Percentiles rank a stretch among this genome's conserved stretches.
phyloP scores from a whole-genome alignment of 2,888 invertebrate genomes.

The Perizoma affinitatum region DNA sequence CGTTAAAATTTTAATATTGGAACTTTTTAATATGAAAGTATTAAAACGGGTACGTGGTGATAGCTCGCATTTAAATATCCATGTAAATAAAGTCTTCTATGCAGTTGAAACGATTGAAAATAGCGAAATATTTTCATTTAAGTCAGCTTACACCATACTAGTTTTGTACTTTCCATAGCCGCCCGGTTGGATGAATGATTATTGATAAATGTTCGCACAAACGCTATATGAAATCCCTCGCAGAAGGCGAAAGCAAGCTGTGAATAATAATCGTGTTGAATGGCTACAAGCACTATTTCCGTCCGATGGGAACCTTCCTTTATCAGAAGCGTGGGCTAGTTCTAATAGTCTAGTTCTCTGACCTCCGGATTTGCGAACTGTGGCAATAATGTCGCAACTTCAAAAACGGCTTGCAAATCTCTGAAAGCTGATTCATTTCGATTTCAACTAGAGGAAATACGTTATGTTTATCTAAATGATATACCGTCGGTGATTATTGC shows the following conservation, averaged over 20 bases:
- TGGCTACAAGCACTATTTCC: constrained; percentile 67
- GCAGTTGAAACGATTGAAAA: neutral
- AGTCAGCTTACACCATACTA: no score
- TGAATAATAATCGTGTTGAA: constrained; percentile 66
- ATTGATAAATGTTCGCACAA: neutral
- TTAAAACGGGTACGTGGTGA: constrained; percentile 37
- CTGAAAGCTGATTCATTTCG: constrained; percentile 37
- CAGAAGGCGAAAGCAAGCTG: constrained; percentile 29
- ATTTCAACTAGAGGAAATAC: constrained; percentile 20
- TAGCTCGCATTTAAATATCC: constrained; percentile 43
- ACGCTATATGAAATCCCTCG: constrained; percentile 1
- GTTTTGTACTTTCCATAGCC: no score
- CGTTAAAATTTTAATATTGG: constrained; percentile 53
- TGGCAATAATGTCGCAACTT: constrained; percentile 49
- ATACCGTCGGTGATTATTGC: constrained; percentile 6
- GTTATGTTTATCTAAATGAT: constrained; percentile 8
- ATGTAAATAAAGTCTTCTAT: constrained; percentile 13
- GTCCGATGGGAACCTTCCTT: constrained; percentile 55
- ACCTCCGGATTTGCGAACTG: constrained; percentile 58
- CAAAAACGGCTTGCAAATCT: constrained; percentile 29
- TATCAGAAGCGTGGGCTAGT: constrained; percentile 58
- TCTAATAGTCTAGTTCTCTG: constrained; percentile 58
- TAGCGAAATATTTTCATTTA: neutral
- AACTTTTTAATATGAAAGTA: constrained; percentile 38
- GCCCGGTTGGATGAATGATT: neutral